phyloP scores from a whole-genome alignment of 2,888 invertebrate species.

The Scaptodrosophila latifasciaeformis region DNA sequence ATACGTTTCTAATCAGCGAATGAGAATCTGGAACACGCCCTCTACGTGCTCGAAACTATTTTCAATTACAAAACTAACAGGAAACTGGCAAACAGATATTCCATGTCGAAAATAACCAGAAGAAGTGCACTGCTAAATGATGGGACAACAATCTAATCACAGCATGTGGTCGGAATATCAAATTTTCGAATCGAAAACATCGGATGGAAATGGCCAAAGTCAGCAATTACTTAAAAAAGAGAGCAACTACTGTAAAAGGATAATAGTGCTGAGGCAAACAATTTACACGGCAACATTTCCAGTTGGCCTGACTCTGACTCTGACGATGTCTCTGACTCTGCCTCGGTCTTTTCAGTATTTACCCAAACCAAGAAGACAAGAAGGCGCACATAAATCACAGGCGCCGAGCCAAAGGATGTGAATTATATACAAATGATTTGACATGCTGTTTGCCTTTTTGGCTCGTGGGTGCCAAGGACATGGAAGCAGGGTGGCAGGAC shows the following conservation, averaged over 20 bases:
- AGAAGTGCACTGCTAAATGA: slow-evolving; percentile 32
- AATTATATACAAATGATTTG: slow-evolving; percentile 69
- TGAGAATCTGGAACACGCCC: background rate
- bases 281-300: slow-evolving; percentile 42
- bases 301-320: slow-evolving; percentile 10
- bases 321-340: too few relatives aligned
- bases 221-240: slow-evolving; percentile 61
- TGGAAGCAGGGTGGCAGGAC: slow-evolving; percentile 14
- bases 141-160: slow-evolving; percentile 70
- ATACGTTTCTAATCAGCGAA: background rate
- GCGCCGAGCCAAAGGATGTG: slow-evolving; percentile 58
- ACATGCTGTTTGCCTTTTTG: slow-evolving; percentile 42
- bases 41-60: background rate
- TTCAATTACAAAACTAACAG: slow-evolving; percentile 11
- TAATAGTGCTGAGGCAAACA: slow-evolving; percentile 63
- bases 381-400: slow-evolving; percentile 59
- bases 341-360: background rate
- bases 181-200: slow-evolving; percentile 68
- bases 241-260: slow-evolving; percentile 43
- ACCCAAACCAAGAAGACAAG: background rate
- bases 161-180: slow-evolving; percentile 73
- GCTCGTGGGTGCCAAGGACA: slow-evolving; percentile 24
- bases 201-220: slow-evolving; percentile 62
- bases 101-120: too few relatives aligned
- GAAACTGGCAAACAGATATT: too few relatives aligned